Percentiles rank a stretch among this genome's conserved stretches.
Conservation (phyloP, 2,888 invertebrate genomes). For the Meandrusa payeni region DNA sequence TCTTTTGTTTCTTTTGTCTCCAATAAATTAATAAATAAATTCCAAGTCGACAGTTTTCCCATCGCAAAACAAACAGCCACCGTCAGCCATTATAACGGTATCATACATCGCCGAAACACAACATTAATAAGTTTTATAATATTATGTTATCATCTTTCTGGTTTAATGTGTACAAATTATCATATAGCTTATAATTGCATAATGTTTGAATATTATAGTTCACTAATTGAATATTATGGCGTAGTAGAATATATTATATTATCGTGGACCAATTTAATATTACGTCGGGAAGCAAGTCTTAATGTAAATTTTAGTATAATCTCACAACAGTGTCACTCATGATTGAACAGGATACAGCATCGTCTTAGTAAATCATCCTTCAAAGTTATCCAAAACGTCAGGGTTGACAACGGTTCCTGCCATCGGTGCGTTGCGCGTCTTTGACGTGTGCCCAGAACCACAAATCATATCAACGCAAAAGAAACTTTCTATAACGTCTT, state of each 20-base stretch:
- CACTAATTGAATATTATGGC: no score
- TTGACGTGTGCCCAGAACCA: slow-evolving; percentile 45
- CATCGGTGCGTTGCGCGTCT: slow-evolving; percentile 65
- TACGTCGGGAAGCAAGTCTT: slow-evolving; percentile 17
- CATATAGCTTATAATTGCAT: slow-evolving; percentile 24
- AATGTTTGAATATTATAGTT: slow-evolving; percentile 37
- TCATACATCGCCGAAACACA: no score
- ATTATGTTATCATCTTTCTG: slow-evolving; percentile 34
- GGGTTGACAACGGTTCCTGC: slow-evolving; percentile 74
- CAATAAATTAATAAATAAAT: no score
- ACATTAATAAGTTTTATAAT: no score
- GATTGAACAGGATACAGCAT: slow-evolving; percentile 42
- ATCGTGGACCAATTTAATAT: slow-evolving; percentile 22
- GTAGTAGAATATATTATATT: no score
- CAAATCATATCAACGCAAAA: slow-evolving; percentile 32
- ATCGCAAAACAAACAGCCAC: no score
- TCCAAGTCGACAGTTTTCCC: no score
- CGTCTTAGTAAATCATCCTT: slow-evolving; percentile 67
- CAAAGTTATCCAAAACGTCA: slow-evolving; percentile 72
- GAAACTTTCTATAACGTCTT: slow-evolving; percentile 33
- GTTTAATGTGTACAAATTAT: slow-evolving; percentile 35
- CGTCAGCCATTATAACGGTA: no score
- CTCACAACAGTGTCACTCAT: slow-evolving; percentile 41
- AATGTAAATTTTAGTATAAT: slow-evolving; percentile 19
- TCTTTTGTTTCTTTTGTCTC: no score